Evolutionary conservation across 2,797 vertebrate genomes (phyloP).

Genomic region (Leptodactylus fallax): DNA sequence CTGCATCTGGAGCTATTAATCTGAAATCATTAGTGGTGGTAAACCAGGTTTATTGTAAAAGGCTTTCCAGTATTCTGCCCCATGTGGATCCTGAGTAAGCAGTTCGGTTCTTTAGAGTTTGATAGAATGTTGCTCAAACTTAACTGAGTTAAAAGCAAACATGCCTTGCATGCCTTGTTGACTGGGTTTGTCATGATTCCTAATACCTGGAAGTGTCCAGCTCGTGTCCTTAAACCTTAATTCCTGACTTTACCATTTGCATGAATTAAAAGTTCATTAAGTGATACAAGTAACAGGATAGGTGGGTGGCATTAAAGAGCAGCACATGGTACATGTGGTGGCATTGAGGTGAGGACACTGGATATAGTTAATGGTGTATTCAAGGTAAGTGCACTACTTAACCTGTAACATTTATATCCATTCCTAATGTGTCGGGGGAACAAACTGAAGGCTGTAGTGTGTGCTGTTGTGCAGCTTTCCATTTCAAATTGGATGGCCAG

Average conservation of each 20-base stretch:
- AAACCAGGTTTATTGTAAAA: not conserved
- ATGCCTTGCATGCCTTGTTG: not conserved
- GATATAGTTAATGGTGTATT: not conserved
- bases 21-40: not conserved
- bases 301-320: not conserved
- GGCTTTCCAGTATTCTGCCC: not conserved
- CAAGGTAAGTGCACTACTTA: not conserved
- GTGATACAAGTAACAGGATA: not conserved
- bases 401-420: not conserved
- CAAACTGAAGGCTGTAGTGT: not conserved
- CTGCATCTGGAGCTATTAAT: not conserved
- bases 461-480: not conserved
- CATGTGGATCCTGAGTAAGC: not conserved
- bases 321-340: not conserved
- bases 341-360: not conserved
- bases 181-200: not conserved
- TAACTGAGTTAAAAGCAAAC: not conserved
- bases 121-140: not conserved
- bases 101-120: not conserved
- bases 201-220: not conserved
- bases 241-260: not conserved
- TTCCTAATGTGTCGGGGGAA: too few relatives aligned
- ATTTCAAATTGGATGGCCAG: not conserved
- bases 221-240: not conserved
- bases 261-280: not conserved